A percentile compares a stretch with the other conserved stretches of the same genome.
These are phyloP conservation scores for Clostera curtula DNA, from an alignment of 2,888 invertebrate genomes.

Conservation along the genomic window DNA sequence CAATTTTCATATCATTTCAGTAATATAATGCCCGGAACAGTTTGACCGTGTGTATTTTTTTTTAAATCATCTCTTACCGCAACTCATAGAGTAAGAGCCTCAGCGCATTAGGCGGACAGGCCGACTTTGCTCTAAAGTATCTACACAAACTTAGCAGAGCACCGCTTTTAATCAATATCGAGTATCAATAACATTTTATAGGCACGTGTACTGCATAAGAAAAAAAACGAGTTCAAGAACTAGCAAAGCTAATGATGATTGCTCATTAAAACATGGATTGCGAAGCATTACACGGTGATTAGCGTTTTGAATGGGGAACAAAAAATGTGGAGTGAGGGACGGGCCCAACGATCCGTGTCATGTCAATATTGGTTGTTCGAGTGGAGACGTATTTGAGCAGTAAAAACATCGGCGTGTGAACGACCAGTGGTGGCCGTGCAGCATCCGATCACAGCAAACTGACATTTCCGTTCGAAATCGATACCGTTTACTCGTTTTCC, in stretches of 20 bases:
- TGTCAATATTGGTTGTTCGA: conserved; percentile 46
- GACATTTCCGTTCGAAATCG: conserved; percentile 55
- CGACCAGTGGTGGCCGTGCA: conserved; percentile 25
- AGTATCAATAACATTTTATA: too few relatives aligned
- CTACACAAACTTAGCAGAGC: too few relatives aligned
- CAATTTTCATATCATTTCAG: too few relatives aligned
- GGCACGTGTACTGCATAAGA: too few relatives aligned
- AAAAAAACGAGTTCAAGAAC: too few relatives aligned
- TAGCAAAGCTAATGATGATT: not conserved
- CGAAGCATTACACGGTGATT: conserved; percentile 17
- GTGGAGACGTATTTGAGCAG: conserved; percentile 38
- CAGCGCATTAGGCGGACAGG: too few relatives aligned
- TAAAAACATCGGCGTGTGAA: conserved; percentile 52
- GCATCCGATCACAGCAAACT: conserved; percentile 50
- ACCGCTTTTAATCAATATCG: too few relatives aligned
- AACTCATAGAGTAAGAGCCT: too few relatives aligned
- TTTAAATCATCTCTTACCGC: too few relatives aligned
- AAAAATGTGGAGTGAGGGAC: conserved; percentile 20
- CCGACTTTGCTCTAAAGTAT: too few relatives aligned
- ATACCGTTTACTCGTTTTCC: conserved; percentile 35
- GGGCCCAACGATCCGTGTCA: conserved; percentile 27
- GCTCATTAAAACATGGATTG: conserved; percentile 4
- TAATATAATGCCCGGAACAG: too few relatives aligned
- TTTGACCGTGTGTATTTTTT: too few relatives aligned
- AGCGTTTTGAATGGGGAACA: conserved; percentile 17